Conservation (phyloP, 2,797 vertebrate species). For the Hemitrygon akajei region DNA sequence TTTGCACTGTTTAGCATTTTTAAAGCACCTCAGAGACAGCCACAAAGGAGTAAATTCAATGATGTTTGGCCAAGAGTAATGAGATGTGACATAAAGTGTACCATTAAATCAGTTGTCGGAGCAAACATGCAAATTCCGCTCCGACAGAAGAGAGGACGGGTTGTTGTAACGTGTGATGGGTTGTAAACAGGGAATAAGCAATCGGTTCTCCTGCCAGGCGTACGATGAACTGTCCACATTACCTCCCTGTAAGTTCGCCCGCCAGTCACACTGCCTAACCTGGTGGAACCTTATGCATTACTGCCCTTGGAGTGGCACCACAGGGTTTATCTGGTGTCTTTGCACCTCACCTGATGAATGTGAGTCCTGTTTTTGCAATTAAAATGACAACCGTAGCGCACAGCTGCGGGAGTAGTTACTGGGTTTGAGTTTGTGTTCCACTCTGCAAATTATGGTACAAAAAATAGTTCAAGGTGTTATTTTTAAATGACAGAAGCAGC, state of each 20-base stretch:
- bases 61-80: constrained; percentile 53
- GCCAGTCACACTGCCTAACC: neutral
- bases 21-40: constrained; percentile 51
- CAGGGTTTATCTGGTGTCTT: neutral
- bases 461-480: neutral
- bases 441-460: neutral
- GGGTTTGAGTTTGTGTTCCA: neutral
- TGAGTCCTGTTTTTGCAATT: too few species aligned
- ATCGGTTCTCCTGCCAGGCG: neutral
- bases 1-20: constrained; percentile 44
- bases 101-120: constrained; percentile 11
- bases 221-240: neutral
- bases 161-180: constrained; percentile 12
- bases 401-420: neutral
- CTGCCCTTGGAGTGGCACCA: neutral
- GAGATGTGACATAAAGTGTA: constrained; percentile 55
- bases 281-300: neutral
- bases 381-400: too few species aligned
- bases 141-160: neutral
- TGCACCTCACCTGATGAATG: neutral
- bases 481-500: neutral
- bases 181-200: constrained; percentile 12
- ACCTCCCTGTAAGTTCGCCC: neutral
- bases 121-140: constrained; percentile 24
- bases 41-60: constrained; percentile 57